Conservation (phyloP, 2,113 vertebrate genomes). For the Campylorhamphus procurvoides region DNA sequence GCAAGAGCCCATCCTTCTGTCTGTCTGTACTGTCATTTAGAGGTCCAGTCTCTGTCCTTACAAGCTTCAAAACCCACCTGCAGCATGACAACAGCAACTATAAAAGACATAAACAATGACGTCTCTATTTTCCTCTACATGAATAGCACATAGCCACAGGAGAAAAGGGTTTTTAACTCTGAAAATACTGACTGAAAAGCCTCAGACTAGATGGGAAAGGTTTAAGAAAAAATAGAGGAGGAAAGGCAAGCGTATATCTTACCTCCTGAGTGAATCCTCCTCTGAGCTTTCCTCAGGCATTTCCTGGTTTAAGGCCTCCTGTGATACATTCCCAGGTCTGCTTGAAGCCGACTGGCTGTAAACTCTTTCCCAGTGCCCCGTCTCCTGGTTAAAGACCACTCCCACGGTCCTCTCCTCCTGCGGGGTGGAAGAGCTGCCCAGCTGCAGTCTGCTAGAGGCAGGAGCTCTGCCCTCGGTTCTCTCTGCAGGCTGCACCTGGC, state of each 20-base stretch:
- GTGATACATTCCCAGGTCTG: conserved; percentile 85
- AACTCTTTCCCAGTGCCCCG: conserved; percentile 93
- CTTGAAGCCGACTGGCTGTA: conserved; percentile 87
- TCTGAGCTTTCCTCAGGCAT: conserved; percentile 96
- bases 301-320: conserved; percentile 98
- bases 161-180: neutral
- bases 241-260: conserved; percentile 47
- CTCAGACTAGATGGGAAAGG: neutral
- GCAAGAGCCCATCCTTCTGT: neutral
- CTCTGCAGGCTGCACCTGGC: conserved; percentile 80
- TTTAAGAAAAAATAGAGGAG: conserved; percentile 11
- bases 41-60: neutral
- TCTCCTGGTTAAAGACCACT: conserved; percentile 96
- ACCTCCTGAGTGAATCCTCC: conserved; percentile 97
- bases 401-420: conserved; percentile 91
- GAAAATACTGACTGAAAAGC: neutral
- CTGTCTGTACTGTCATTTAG: neutral
- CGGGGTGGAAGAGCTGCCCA: conserved; percentile 81
- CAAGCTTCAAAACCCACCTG: neutral
- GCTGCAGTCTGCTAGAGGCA: conserved; percentile 81
- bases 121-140: neutral
- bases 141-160: neutral
- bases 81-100: neutral
- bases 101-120: neutral
- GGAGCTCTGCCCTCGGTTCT: conserved; percentile 77